These are phyloP conservation scores for Xenopus tropicalis DNA, from an alignment of 2,113 vertebrate species.

Conservation along the genomic window UCB_Xtro_10.0 CM004449.2:109221501-109222000, in stretches of 20 bases:
- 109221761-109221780: too few relatives aligned
- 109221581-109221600: slow-evolving; percentile 22
- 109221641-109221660: background rate
- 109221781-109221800: too few relatives aligned
- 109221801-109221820: too few relatives aligned
- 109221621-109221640: slow-evolving; percentile 4
- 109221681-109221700: slow-evolving; percentile 2
- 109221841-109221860: background rate
- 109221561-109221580: background rate
- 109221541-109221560: background rate
- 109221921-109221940: slow-evolving; percentile 22
- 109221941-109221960: background rate
- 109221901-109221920: slow-evolving; percentile 11
- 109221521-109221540: background rate
- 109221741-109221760: background rate
- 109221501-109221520: slow-evolving; percentile 63
- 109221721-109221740: background rate
- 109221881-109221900: background rate
- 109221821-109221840: too few relatives aligned
- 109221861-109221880: slow-evolving; percentile 8
- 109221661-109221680: slow-evolving; percentile 10
- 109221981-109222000: background rate
- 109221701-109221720: slow-evolving; percentile 10
- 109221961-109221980: background rate
- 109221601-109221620: background rate